These are phyloP conservation scores for Bradypus variegatus DNA, from an alignment of 2,797 vertebrate genomes.

Conservation along the genomic window DNA sequence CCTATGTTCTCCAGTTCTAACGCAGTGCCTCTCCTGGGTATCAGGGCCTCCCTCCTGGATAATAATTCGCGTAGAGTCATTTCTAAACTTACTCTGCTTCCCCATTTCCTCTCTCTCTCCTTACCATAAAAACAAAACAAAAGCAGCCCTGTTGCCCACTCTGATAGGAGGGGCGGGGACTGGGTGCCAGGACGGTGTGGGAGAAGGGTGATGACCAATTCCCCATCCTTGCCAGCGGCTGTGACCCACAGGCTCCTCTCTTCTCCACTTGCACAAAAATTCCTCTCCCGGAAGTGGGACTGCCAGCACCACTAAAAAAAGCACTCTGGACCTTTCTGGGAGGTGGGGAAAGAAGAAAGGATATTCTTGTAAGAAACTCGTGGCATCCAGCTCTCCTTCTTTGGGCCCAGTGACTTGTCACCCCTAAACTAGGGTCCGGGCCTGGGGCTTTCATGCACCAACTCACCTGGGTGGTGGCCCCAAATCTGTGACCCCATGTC, in stretches of 20 bases:
- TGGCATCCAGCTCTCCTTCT: not conserved
- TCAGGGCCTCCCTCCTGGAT: not conserved
- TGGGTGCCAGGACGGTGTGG: not conserved
- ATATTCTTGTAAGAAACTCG: not conserved
- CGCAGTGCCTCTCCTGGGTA: not conserved
- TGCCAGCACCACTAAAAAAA: not conserved
- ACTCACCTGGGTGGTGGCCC: not conserved
- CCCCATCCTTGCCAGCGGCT: not conserved
- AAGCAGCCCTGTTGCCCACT: not conserved
- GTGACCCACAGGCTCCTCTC: not conserved
- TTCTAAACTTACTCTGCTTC: not conserved
- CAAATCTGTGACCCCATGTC: not conserved
- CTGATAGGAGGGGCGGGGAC: not conserved
- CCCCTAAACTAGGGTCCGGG: not conserved
- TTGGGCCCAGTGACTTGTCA: accelerated
- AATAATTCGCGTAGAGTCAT: not conserved
- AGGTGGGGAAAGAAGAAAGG: not conserved
- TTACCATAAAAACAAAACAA: not conserved
- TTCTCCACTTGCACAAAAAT: not conserved
- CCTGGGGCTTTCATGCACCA: not conserved
- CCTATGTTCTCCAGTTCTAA: not conserved
- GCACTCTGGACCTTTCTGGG: not conserved
- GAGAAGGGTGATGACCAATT: not conserved
- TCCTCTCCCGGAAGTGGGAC: not conserved
- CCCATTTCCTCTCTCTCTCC: not conserved